A percentile compares a stretch with the other conserved stretches of the same genome.
These are phyloP conservation scores for Hylomyscus alleni DNA, from an alignment of 2,797 vertebrate species.

Conservation along the genomic window DNA sequence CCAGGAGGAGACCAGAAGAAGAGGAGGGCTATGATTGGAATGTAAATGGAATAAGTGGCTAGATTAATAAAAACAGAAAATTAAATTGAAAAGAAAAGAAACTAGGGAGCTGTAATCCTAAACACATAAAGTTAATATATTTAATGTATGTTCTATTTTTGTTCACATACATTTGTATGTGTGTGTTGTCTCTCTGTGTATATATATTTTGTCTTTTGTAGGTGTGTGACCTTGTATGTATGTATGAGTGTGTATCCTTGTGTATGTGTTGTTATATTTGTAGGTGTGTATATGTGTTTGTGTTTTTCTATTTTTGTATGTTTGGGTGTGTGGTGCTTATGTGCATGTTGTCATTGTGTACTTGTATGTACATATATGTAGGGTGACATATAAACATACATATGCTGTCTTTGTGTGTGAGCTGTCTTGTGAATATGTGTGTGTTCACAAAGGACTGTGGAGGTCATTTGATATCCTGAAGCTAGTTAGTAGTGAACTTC, in stretches of 20 bases:
- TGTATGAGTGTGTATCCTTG: not conserved
- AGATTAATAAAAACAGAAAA: not conserved
- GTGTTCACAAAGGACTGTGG: not conserved
- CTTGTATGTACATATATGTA: too few relatives aligned
- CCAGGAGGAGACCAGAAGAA: not conserved
- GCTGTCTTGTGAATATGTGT: not conserved
- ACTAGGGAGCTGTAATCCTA: slow-evolving; percentile 74
- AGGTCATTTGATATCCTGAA: not conserved
- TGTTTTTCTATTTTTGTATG: not conserved
- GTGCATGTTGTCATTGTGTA: not conserved
- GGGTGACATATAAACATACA: too few relatives aligned
- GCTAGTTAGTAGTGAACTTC: not conserved
- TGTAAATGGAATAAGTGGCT: not conserved
- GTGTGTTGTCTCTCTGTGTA: not conserved
- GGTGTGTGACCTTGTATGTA: not conserved
- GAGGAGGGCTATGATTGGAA: not conserved
- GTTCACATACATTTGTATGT: not conserved
- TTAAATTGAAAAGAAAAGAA: slow-evolving; percentile 19
- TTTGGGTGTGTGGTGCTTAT: too few relatives aligned
- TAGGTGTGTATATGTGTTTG: not conserved
- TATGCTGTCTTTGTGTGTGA: not conserved
- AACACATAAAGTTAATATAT: slow-evolving; percentile 30
- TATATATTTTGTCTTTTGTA: not conserved
- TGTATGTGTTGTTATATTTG: not conserved
- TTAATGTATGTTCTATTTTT: not conserved